Conservation (phyloP, 2,797 vertebrate species). For the Borostomias antarcticus region DNA sequence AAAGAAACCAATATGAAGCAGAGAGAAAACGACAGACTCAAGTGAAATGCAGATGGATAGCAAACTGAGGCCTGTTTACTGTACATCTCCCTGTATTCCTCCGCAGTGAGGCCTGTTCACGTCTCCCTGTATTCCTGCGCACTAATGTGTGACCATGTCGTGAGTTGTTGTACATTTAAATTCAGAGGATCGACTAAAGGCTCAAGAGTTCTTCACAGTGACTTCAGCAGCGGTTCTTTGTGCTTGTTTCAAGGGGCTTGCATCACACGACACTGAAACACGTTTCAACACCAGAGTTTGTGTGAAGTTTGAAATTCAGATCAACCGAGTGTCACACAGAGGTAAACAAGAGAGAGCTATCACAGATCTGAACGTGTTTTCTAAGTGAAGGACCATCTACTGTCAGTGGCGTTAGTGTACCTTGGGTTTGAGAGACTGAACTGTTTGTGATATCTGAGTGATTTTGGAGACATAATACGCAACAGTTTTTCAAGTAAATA, state of each 20-base stretch:
- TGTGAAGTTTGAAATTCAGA: slow-evolving; percentile 23
- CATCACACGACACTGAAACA: slow-evolving; percentile 49
- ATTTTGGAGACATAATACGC: not conserved
- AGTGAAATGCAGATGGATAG: slow-evolving; percentile 43
- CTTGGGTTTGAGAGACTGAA: too few species aligned
- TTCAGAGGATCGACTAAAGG: slow-evolving; percentile 46
- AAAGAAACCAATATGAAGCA: slow-evolving; percentile 42
- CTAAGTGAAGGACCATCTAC: not conserved
- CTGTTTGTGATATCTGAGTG: too few species aligned
- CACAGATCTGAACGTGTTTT: not conserved
- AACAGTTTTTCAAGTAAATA: not conserved
- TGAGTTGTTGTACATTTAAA: too few species aligned
- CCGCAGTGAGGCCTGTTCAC: slow-evolving; percentile 29
- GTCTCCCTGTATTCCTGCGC: slow-evolving; percentile 40
- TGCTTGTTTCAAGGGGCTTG: slow-evolving; percentile 70
- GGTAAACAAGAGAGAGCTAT: not conserved
- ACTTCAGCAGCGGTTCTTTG: slow-evolving; percentile 77
- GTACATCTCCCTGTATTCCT: slow-evolving; percentile 45
- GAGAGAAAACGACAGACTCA: slow-evolving; percentile 44
- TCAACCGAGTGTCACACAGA: too few species aligned
- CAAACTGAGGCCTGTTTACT: slow-evolving; percentile 48
- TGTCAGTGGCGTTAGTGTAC: too few species aligned
- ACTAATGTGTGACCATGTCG: slow-evolving; percentile 22
- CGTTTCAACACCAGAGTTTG: slow-evolving; percentile 17
- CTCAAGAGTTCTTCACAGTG: slow-evolving; percentile 76